These are phyloP conservation scores for Oppia nitens DNA, from an alignment of 1,140 invertebrate genomes.

Conservation along the genomic window DNA sequence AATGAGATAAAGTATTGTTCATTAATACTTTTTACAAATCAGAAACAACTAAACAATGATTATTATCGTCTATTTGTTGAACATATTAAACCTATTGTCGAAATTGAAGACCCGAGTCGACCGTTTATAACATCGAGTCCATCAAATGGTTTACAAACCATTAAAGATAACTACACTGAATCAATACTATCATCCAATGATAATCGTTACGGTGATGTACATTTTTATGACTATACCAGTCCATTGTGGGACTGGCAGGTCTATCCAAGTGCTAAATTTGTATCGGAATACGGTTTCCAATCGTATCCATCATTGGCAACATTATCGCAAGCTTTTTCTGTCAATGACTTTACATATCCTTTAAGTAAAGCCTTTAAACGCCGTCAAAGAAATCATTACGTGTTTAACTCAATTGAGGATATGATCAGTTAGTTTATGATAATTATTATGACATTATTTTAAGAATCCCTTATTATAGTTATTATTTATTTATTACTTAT, in stretches of 20 bases:
- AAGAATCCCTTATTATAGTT: constrained; percentile 17
- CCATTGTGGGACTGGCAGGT: constrained; percentile 62
- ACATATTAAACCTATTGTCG: constrained; percentile 48
- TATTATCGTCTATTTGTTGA: constrained; percentile 70
- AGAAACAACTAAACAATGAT: constrained; percentile 46
- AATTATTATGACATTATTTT: constrained; percentile 11
- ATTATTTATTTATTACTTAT: constrained; percentile 30
- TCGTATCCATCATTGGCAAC: constrained; percentile 54
- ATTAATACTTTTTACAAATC: neutral
- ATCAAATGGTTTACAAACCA: constrained; percentile 62
- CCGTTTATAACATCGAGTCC: constrained; percentile 73
- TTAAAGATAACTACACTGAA: constrained; percentile 53
- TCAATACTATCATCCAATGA: constrained; percentile 47
- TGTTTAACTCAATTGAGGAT: constrained; percentile 35
- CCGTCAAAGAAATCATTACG: constrained; percentile 61
- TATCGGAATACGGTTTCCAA: too few species aligned
- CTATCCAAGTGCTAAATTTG: constrained; percentile 65
- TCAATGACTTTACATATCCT: constrained; percentile 40
- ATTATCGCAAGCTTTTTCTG: constrained; percentile 35
- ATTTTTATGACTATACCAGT: constrained; percentile 38
- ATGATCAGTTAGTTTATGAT: neutral
- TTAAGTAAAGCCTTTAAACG: constrained; percentile 44
- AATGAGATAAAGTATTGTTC: neutral
- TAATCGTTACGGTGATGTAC: constrained; percentile 58
- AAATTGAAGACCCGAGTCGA: constrained; percentile 40